A percentile compares a stretch with the other conserved stretches of the same genome.
Conservation (phyloP, 2,888 invertebrate genomes). For the Cryptocheilus praepositus region DNA sequence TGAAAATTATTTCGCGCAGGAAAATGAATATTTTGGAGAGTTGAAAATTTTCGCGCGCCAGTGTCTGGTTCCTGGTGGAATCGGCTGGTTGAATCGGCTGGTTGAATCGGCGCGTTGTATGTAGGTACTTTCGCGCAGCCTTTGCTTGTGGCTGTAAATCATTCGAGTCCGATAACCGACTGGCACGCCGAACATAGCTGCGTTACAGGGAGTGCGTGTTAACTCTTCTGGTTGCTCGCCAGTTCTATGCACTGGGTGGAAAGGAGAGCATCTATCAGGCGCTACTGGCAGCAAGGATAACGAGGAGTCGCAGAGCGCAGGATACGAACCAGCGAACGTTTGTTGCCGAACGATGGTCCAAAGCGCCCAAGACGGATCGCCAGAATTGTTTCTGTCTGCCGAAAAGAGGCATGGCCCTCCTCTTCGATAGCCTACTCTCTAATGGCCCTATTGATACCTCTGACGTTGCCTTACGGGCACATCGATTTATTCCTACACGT, state of each 20-base stretch:
- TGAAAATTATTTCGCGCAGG: too few relatives aligned
- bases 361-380: slow-evolving; percentile 35
- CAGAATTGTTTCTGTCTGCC: slow-evolving; percentile 54
- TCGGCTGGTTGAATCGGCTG: too few relatives aligned
- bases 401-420: slow-evolving; percentile 44
- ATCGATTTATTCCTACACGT: not conserved
- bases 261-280: too few relatives aligned
- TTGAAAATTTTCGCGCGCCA: too few relatives aligned
- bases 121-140: too few relatives aligned
- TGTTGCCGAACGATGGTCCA: not conserved
- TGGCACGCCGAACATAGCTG: too few relatives aligned
- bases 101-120: too few relatives aligned
- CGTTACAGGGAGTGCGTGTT: slow-evolving; percentile 13
- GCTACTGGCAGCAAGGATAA: slow-evolving; percentile 3
- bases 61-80: too few relatives aligned
- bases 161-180: not conserved
- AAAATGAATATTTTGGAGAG: too few relatives aligned
- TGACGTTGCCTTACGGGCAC: slow-evolving; percentile 14
- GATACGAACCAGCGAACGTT: not conserved
- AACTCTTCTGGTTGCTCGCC: slow-evolving; percentile 45
- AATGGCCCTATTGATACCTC: slow-evolving; percentile 48
- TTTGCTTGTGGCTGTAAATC: too few relatives aligned
- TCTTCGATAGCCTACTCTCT: slow-evolving; percentile 23
- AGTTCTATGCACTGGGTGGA: slow-evolving; percentile 9
- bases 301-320: slow-evolving; percentile 2